Evolutionary conservation across 2,113 vertebrate genomes (phyloP), one percentile per base, ranked within the genome.

Genomic region (Clarias batrachus): DNA sequence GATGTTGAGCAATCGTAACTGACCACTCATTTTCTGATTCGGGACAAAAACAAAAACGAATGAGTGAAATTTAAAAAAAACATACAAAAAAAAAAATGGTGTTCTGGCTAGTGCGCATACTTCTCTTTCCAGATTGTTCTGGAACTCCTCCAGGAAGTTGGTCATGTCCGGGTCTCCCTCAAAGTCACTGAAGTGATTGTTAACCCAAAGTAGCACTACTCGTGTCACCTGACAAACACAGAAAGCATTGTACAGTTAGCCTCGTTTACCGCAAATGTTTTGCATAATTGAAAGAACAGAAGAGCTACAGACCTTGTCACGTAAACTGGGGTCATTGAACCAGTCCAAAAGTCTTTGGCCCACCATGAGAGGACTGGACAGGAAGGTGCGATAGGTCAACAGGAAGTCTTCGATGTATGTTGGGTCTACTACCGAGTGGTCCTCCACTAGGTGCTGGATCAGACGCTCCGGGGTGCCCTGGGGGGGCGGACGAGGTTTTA

Each of bases 121-220:
- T 95, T 99, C 98, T 94, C 96, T 97, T 92, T 99, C 98, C 92
- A 99, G 95, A 92, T 97, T 98, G 94, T 95, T 98, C 92, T 99
- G 97, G 93, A 99, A 99, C 93, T 99, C 97, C 91, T 99, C 98
- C 89, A 99, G 93, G 94, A 99, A 99, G 89, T 91, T 94, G 90
- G 97, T 99, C 98, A 99, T 99, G 77, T 96, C 97, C 70, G 95
- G 92, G 92, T 99, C 96, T 87, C 98, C 98, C 94, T 99, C 98
- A 93, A 99, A 99, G 96, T 99, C 98, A 91, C 98, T 99, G 94
- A 99, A 99, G 96, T 99, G 98, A 96, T 99, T 99, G 95, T 99
- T 99, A 89, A 99, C 98, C 98, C 98, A 99, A 91, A 99, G 94
- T 94, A 99, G 94, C 91, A 99, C 97, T 92, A 99, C 98, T 93